Percentiles rank a stretch among this genome's conserved stretches.
Evolutionary conservation across 2,113 vertebrate genomes (phyloP).

Genomic region (Crotophaga sulcirostris): DNA sequence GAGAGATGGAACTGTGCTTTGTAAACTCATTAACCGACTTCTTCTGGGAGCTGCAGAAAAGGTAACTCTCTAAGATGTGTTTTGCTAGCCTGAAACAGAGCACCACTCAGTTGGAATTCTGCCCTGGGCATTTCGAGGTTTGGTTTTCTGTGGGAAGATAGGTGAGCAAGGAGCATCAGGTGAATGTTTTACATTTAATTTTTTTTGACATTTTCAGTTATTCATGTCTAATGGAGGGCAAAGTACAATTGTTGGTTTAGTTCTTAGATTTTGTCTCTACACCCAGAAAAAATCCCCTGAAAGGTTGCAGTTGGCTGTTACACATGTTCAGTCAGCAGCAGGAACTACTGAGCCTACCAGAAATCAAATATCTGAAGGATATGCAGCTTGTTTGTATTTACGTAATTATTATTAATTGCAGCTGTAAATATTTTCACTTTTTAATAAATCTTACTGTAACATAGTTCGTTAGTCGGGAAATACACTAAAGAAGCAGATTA

Average conservation of each 20-base stretch:
- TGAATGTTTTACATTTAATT: background rate
- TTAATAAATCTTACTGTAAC: background rate
- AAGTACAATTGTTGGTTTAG: background rate
- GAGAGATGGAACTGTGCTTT: constrained; percentile 93
- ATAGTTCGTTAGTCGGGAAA: background rate
- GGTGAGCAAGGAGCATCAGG: background rate
- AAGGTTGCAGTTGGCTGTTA: background rate
- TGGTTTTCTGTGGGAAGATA: background rate
- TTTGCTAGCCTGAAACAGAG: background rate
- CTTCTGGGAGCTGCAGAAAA: constrained; percentile 87
- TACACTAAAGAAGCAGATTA: background rate
- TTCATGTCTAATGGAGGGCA: background rate
- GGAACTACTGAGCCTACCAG: background rate
- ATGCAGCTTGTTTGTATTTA: background rate
- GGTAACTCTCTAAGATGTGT: constrained; percentile 73
- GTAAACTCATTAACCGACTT: constrained; percentile 88
- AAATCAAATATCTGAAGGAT: background rate
- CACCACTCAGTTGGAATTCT: background rate
- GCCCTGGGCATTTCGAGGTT: background rate
- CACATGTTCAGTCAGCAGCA: rapidly evolving
- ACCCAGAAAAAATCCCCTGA: background rate
- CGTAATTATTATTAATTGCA: background rate
- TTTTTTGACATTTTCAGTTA: no score
- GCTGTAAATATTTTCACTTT: background rate
- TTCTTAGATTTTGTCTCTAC: background rate